Percentiles rank a stretch among this genome's conserved stretches.
Evolutionary conservation across 2,113 vertebrate species (phyloP).

Genomic region (Platysternon megacephalum): DNA sequence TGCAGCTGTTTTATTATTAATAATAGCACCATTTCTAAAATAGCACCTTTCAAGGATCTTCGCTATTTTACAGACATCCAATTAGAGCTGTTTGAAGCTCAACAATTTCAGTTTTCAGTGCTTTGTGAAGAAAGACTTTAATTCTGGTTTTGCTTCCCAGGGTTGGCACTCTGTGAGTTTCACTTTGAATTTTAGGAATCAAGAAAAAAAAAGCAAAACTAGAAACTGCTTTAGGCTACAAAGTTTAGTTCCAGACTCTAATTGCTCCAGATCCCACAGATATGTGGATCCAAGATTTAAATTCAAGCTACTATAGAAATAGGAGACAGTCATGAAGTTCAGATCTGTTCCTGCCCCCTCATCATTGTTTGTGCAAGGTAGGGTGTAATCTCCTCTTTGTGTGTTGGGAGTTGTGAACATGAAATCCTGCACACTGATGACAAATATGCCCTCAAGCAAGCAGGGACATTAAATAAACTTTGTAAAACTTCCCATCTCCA

Average conservation of each 20-base stretch:
- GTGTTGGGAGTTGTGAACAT: not conserved
- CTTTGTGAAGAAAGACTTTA: not conserved
- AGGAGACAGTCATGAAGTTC: not conserved
- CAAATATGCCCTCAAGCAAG: not conserved
- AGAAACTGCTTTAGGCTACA: not conserved
- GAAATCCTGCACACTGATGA: not conserved
- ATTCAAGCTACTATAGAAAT: not conserved
- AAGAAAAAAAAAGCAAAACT: not conserved
- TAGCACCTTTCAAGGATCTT: not conserved
- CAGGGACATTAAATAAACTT: not conserved
- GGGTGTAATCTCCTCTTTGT: not conserved
- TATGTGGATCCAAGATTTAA: not conserved
- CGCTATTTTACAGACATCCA: not conserved
- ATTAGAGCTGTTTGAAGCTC: not conserved
- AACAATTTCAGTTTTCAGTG: not conserved
- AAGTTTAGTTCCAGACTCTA: not conserved
- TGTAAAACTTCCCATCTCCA: not conserved
- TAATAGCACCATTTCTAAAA: not conserved
- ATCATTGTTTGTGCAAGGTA: not conserved
- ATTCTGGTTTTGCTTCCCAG: not conserved
- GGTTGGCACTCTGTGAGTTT: not conserved
- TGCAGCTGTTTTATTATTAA: not conserved
- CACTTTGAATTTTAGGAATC: not conserved
- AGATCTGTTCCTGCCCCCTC: not conserved
- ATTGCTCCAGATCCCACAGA: not conserved